Evolutionary conservation across 2,113 vertebrate species (phyloP).

Genomic region (Ursus arctos): DNA sequence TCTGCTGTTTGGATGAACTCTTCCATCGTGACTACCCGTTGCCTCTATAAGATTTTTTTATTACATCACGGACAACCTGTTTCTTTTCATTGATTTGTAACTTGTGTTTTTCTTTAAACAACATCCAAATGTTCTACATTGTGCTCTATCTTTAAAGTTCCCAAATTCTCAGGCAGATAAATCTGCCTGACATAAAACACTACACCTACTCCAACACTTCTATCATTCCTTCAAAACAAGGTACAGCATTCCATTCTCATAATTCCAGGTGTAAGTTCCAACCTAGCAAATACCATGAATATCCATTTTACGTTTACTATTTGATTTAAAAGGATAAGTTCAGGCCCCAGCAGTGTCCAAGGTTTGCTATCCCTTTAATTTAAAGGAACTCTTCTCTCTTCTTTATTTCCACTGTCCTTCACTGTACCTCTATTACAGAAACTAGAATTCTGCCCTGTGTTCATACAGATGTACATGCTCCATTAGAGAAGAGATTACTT

Average conservation of each 20-base stretch:
- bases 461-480: background rate
- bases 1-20: background rate
- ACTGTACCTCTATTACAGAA: background rate
- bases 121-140: background rate
- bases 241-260: background rate
- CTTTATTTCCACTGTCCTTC: background rate
- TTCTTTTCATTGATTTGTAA: slow-evolving; percentile 16
- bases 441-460: background rate
- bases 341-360: background rate
- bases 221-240: slow-evolving; percentile 2
- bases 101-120: background rate
- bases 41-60: background rate
- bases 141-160: background rate
- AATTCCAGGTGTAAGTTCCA: background rate
- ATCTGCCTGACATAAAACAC: background rate
- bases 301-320: background rate
- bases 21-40: background rate
- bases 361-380: background rate
- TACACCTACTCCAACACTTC: background rate
- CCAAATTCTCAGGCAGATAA: background rate
- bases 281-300: background rate
- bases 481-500: background rate
- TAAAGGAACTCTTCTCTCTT: background rate
- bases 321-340: background rate
- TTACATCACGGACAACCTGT: background rate